A percentile compares a stretch with the other conserved stretches of the same genome.
Conservation (phyloP, 2,113 vertebrate species). For the Xiphorhynchus elegans region DNA sequence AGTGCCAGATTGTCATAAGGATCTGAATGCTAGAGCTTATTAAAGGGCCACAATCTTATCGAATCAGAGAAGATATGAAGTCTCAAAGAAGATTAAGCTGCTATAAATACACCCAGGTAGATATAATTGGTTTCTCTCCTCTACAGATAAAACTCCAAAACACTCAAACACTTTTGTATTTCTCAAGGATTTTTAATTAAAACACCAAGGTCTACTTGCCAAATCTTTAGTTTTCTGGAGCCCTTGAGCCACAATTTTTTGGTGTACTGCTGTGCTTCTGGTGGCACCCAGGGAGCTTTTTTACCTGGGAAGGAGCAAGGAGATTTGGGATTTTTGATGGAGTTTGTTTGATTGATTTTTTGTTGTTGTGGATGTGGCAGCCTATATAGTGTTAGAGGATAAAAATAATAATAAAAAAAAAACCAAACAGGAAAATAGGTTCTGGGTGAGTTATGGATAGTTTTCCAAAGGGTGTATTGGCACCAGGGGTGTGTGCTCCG, state of each 20-base stretch:
- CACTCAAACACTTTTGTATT: not conserved
- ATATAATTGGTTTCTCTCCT: not conserved
- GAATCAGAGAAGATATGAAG: not conserved
- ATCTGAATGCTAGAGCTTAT: constrained; percentile 19
- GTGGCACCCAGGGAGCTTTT: not conserved
- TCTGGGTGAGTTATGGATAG: not conserved
- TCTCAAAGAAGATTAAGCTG: not conserved
- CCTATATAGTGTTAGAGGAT: not conserved
- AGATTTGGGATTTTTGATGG: not conserved
- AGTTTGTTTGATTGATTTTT: not conserved
- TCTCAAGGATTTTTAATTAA: not conserved
- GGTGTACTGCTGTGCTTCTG: not conserved
- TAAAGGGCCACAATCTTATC: constrained; percentile 39
- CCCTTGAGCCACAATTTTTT: not conserved
- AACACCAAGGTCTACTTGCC: not conserved
- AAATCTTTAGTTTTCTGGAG: not conserved
- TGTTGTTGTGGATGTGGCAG: not conserved
- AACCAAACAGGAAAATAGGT: not conserved
- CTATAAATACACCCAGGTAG: not conserved
- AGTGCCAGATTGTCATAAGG: constrained; percentile 62
- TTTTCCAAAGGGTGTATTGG: not conserved
- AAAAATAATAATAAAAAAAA: not conserved
- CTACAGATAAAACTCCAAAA: not conserved
- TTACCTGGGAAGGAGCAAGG: not conserved
- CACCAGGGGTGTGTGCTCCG: not conserved